These are phyloP conservation scores for Kryptolebias marmoratus DNA, from an alignment of 2,113 vertebrate genomes.

Conservation along the genomic window DNA sequence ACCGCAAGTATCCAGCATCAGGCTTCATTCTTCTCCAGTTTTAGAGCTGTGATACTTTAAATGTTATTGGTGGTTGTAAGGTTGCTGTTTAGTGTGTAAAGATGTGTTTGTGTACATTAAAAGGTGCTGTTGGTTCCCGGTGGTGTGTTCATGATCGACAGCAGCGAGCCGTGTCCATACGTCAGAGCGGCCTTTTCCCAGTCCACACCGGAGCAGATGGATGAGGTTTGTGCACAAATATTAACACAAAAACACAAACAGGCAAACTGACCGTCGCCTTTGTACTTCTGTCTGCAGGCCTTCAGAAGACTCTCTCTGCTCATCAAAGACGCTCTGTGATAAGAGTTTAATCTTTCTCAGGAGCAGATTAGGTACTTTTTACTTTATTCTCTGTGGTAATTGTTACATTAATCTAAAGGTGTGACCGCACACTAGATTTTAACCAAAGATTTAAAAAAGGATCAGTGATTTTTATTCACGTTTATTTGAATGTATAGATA, in stretches of 20 bases:
- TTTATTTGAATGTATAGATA: not conserved
- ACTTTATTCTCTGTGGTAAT: not conserved
- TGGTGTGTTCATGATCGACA: slow-evolving; percentile 83
- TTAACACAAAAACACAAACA: not conserved
- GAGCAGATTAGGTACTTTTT: not conserved
- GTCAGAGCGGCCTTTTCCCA: slow-evolving; percentile 90
- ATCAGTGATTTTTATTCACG: not conserved
- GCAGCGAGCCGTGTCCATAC: slow-evolving; percentile 83
- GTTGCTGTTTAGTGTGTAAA: not conserved
- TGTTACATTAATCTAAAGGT: not conserved
- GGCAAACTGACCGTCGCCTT: not conserved
- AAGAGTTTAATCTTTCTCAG: not conserved
- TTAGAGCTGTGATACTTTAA: no score
- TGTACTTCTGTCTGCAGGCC: slow-evolving; percentile 77
- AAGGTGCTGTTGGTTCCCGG: slow-evolving; percentile 93
- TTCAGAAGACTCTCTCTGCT: slow-evolving; percentile 88
- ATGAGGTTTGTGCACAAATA: slow-evolving; percentile 77
- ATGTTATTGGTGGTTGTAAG: no score
- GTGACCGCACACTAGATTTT: not conserved
- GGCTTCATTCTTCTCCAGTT: no score
- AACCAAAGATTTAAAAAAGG: not conserved
- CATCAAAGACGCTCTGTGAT: slow-evolving; percentile 85
- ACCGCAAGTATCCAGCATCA: no score
- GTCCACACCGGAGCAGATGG: slow-evolving; percentile 88
- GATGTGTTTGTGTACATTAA: slow-evolving; percentile 12